phyloP scores from a whole-genome alignment of 2,113 vertebrate species.

The Sakesphorus luctuosus region DNA sequence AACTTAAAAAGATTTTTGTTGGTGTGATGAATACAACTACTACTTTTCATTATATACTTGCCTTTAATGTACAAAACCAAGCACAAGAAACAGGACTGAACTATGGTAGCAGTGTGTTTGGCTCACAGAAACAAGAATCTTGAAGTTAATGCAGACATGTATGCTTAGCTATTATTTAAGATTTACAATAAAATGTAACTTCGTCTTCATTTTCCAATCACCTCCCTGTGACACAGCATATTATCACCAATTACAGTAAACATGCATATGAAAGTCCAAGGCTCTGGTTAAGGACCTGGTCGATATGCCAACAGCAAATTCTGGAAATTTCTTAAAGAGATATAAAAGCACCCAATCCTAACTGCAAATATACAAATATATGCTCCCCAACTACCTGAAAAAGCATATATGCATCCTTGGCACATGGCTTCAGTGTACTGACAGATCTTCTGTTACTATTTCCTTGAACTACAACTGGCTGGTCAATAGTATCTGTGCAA shows the following conservation, averaged over 20 bases:
- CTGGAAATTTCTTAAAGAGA: background rate
- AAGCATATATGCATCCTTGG: constrained; percentile 98
- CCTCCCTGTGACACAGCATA: background rate
- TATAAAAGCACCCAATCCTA: background rate
- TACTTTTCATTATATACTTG: background rate
- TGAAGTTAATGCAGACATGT: background rate
- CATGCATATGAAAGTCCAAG: background rate
- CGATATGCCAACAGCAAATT: background rate
- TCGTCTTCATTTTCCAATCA: background rate
- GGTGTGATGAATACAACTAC: background rate
- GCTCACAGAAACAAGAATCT: background rate
- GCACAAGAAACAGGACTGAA: background rate
- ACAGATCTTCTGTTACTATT: constrained; percentile 95
- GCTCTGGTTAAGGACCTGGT: background rate
- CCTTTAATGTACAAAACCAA: background rate
- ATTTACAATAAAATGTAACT: background rate
- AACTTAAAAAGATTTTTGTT: background rate
- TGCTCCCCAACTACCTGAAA: constrained; percentile 87
- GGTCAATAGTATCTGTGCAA: constrained; percentile 82
- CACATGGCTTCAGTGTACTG: constrained; percentile 93
- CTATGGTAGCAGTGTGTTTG: background rate
- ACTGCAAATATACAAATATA: background rate
- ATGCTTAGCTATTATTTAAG: background rate
- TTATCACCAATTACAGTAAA: background rate
- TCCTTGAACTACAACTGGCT: constrained; percentile 85